These are phyloP conservation scores for Hesperia comma DNA, from an alignment of 2,888 invertebrate genomes.

Conservation along the genomic window DNA sequence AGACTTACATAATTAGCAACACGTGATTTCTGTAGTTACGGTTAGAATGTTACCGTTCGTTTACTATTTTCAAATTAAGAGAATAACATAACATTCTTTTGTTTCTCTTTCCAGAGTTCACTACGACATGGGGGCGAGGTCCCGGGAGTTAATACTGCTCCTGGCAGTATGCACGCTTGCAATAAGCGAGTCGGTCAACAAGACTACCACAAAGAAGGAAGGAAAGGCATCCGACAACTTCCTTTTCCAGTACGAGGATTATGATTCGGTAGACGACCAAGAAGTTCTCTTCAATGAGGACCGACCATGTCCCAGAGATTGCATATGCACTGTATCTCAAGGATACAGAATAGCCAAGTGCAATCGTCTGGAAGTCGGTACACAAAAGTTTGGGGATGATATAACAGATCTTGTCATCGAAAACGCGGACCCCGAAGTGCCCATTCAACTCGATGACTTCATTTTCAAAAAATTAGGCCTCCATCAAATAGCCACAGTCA, in stretches of 20 bases:
- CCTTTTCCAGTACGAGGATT: constrained; percentile 72
- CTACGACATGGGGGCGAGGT: constrained; percentile 75
- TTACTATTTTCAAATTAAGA: constrained; percentile 15
- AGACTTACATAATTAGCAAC: constrained; percentile 20
- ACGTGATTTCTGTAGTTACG: constrained; percentile 27
- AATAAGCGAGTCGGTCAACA: constrained; percentile 67
- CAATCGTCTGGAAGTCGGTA: constrained; percentile 86
- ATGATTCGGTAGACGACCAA: constrained; percentile 76
- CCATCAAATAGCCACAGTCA: constrained; percentile 86
- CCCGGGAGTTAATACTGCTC: constrained; percentile 78
- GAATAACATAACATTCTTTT: constrained; percentile 42
- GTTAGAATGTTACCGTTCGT: constrained; percentile 29
- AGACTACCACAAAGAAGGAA: constrained; percentile 60
- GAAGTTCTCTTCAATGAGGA: constrained; percentile 77
- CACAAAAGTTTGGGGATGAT: constrained; percentile 86
- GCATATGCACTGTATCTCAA: constrained; percentile 85
- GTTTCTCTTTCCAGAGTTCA: constrained; percentile 75
- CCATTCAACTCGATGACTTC: constrained; percentile 84
- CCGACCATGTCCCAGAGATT: constrained; percentile 85
- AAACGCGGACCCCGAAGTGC: constrained; percentile 83
- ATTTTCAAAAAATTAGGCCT: constrained; percentile 86
- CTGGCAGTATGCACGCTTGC: constrained; percentile 76
- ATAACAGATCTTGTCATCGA: constrained; percentile 87
- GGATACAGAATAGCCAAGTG: constrained; percentile 86
- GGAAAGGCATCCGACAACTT: constrained; percentile 59